A percentile compares a stretch with the other conserved stretches of the same genome.
These are phyloP conservation scores for Iguana delicatissima DNA, from an alignment of 2,797 vertebrate species.

Conservation along the genomic window DNA sequence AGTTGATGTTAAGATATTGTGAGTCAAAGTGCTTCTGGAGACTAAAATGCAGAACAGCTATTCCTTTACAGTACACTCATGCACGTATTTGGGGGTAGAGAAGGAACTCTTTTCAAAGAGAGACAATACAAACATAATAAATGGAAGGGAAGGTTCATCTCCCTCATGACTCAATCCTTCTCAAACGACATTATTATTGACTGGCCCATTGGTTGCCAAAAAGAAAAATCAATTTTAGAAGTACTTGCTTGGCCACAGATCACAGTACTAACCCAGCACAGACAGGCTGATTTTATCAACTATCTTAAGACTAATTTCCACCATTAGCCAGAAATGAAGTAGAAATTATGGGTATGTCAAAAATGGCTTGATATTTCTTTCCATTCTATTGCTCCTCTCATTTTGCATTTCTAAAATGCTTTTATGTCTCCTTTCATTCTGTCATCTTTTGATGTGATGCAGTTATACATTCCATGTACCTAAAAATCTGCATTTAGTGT, in stretches of 20 bases:
- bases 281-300: conserved; percentile 83
- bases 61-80: conserved; percentile 63
- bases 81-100: conserved; percentile 43
- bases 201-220: conserved; percentile 85
- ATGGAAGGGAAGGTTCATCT: conserved; percentile 81
- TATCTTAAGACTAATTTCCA: conserved; percentile 79
- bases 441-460: conserved; percentile 5
- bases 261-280: conserved; percentile 74
- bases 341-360: conserved; percentile 71
- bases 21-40: conserved; percentile 57
- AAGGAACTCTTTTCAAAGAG: conserved; percentile 75
- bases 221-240: conserved; percentile 85
- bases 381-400: conserved; percentile 62
- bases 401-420: conserved; percentile 37
- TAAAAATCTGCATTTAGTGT: conserved; percentile 30
- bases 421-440: conserved; percentile 39
- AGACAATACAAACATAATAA: conserved; percentile 86
- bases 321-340: conserved; percentile 77
- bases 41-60: conserved; percentile 18
- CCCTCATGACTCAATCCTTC: conserved; percentile 81
- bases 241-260: conserved; percentile 78
- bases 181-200: conserved; percentile 88
- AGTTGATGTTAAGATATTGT: conserved; percentile 41
- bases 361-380: conserved; percentile 66
- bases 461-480: conserved; percentile 21